Conservation (phyloP, 1,140 invertebrate species). For the Aleiodes sp. region DNA sequence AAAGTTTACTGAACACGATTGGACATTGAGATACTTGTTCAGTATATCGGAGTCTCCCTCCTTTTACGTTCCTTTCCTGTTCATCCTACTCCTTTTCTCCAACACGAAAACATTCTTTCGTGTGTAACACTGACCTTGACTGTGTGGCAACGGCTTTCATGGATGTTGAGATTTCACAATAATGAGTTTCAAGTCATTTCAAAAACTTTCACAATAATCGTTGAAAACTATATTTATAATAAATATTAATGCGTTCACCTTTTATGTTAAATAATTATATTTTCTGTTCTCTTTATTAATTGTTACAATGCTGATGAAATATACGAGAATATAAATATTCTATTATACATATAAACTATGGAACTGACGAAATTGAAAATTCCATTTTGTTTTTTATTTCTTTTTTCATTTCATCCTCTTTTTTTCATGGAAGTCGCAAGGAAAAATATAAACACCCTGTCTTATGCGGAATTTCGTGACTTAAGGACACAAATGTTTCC, state of each 20-base stretch:
- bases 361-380: neutral
- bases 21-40: neutral
- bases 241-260: too few species aligned
- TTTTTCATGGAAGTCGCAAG: neutral
- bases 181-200: neutral
- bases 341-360: neutral
- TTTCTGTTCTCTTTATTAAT: neutral
- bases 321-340: neutral
- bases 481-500: neutral
- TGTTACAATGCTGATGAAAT: neutral
- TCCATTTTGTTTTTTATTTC: too few species aligned
- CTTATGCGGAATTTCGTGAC: neutral
- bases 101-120: neutral
- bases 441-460: neutral
- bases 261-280: slow-evolving; percentile 13
- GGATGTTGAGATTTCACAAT: neutral
- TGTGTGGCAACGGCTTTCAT: neutral
- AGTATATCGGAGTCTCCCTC: neutral
- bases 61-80: neutral
- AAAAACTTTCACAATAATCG: neutral
- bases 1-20: neutral
- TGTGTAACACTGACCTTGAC: slow-evolving; percentile 6
- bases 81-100: neutral
- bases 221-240: too few species aligned
- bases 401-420: neutral